Base-by-base conservation (phyloP, 2,797 vertebrate species). In the Oryzias sinensis region DNA sequence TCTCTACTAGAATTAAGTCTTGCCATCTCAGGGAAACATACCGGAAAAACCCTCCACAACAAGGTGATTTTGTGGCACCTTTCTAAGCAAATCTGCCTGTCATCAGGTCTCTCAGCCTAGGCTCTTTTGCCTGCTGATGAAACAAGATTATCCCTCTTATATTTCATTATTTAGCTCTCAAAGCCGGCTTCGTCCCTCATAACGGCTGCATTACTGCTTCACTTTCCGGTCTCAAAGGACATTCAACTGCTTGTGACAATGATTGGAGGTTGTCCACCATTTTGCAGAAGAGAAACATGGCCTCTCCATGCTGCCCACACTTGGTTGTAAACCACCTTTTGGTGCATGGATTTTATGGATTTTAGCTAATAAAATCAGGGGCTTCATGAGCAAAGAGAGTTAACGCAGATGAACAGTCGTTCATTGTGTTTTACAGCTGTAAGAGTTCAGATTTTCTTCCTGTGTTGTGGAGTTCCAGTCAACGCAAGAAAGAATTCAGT, bases 371-470 rank as follows among this genome's bases (percentile, higher is more conserved):
- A 14, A 49, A 43, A 27, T 16, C 14, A 33, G 64, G 62, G 46
- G 61, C 53, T 40, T 41, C 20, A 64, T 6, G 54, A 62, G 48
- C 29, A 41, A 70, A 24, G 7, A 56, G 60, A 58, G 59, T 29
- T 59, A 68, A 58, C 52, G 46, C 25, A 44, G 37, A 61, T 67
- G 75, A 82, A 78, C 67, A 59, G 20, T 22, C 20, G 20, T 22
- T 22, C 20, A 37, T 8, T 11, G 33, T 4, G 3, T 9, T 37
- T 37, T 11, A 37, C 33, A 11, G 27, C 27, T 27, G 27, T 27
- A 27, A 27, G 50, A 55, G 81, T 67, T 64, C 59, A 54, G 61
- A 60, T 74, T 72, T 67, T 69, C 68, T 48, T 44, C 56, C 50
- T 52, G 41, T 58, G 69, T 54, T 73, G 42, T 15, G 41, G 62